These are phyloP conservation scores for Mus caroli DNA, from an alignment of 2,797 vertebrate species.

Conservation along the genomic window DNA sequence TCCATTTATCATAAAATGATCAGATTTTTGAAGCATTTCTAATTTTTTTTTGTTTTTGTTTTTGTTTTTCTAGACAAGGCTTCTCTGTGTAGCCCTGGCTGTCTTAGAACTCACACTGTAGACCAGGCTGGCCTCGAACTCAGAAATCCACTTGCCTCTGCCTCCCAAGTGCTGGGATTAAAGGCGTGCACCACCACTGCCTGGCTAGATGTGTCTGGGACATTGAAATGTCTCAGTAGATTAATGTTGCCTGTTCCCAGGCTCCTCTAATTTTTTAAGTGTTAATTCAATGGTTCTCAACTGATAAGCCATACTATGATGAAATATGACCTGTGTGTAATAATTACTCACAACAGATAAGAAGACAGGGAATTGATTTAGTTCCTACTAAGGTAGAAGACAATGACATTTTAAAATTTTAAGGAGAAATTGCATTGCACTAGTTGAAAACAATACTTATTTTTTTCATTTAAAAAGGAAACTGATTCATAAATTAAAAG, in stretches of 20 bases:
- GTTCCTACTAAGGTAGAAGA: neutral
- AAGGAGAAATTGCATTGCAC: neutral
- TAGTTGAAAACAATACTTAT: constrained; percentile 21
- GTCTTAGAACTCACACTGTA: too few relatives aligned
- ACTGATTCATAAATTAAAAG: constrained; percentile 4
- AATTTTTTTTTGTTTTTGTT: neutral
- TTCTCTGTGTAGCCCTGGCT: too few relatives aligned
- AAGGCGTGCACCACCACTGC: too few relatives aligned
- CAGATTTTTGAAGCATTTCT: neutral
- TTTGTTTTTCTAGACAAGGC: too few relatives aligned
- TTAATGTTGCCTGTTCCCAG: neutral
- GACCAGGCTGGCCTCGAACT: too few relatives aligned
- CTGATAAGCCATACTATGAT: neutral
- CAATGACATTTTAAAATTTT: neutral
- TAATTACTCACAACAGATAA: neutral
- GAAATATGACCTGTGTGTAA: neutral
- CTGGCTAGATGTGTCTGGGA: neutral
- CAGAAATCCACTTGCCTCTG: too few relatives aligned
- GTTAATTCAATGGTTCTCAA: neutral
- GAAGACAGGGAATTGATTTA: neutral
- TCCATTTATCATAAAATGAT: constrained; percentile 6
- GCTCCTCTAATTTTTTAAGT: neutral
- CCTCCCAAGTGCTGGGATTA: too few relatives aligned
- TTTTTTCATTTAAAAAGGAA: constrained; percentile 38
- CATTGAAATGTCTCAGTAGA: neutral